Evolutionary conservation across 2,797 vertebrate species (phyloP), one percentile per base, ranked within the genome.

Genomic region (Hafferia zeledoni): DNA sequence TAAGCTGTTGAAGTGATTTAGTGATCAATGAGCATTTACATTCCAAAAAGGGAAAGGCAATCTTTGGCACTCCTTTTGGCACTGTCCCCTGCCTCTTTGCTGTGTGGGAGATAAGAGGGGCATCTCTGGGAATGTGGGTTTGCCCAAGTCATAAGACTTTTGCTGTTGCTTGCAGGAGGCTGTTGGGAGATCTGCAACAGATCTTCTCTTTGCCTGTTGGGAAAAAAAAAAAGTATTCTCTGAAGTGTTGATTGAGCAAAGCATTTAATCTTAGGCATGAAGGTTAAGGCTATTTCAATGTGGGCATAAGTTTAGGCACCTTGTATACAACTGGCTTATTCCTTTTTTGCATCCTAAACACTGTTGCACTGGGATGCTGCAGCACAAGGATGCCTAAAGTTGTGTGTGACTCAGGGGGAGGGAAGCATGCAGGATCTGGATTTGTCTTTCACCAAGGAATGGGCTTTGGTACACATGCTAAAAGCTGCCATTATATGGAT

Each of bases 1-100:
- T 97, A 96, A 98, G 89, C 81, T 47, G 5, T 91, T 96, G 87
- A 96, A 96, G 82, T 96, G 95, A 97, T 97, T 97, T 97, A 97
- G 92, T 91, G 96, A 96, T 96, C 93, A 97, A 74, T 75, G 81
- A 93, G 55, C 13, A 43, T 22, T 96, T 95, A 94, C 91, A 97
- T 97, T 97, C 97, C 35, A 20, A 81, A 95, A 95, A 87, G 59
- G 64, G 56, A 95, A 97, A 94, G 93, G 80, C 92, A 95, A 96
- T 97, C 84, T 97, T 94, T 74, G 63, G 56, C 84, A 74, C 43
- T 95, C 63, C 77, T 91, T 80, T 80, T 19, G 25, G 65, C 24
- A 10, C 27, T 95, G 17, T 14, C 17, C 20, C 74, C 56, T 1
- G 4, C 14, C 25, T 91, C 37, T 92, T 91, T 87, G 83, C 63